A percentile compares a stretch with the other conserved stretches of the same genome.
phyloP scores from a whole-genome alignment of 2,888 invertebrate species.

The Apamea crenata region DNA sequence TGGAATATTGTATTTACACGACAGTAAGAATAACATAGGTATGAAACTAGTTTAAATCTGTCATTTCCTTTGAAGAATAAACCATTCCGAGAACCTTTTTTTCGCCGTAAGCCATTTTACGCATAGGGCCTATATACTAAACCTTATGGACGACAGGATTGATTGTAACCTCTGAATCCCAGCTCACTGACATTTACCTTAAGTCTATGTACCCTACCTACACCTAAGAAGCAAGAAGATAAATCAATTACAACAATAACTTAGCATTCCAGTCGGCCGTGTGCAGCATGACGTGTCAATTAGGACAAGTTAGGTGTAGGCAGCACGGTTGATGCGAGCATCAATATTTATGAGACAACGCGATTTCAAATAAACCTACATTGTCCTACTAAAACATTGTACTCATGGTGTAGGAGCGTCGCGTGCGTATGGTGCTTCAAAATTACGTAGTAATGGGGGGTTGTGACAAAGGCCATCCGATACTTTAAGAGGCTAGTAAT shows the following conservation, averaged over 20 bases:
- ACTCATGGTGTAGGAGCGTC: neutral
- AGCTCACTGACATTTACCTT: neutral
- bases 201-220: conserved; percentile 7
- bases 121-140: too few species aligned
- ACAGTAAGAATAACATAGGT: neutral
- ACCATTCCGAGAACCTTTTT: too few species aligned
- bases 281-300: conserved; percentile 60
- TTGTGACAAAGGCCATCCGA: neutral
- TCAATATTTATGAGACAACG: conserved; percentile 63
- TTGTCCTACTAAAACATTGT: conserved; percentile 53
- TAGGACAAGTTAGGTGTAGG: conserved; percentile 57
- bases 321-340: conserved; percentile 52
- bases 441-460: neutral
- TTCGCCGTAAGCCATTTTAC: too few species aligned
- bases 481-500: neutral
- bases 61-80: too few species aligned
- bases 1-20: neutral
- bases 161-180: neutral
- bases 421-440: conserved; percentile 1
- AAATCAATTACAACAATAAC: conserved; percentile 52
- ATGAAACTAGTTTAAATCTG: neutral
- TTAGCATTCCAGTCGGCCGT: conserved; percentile 58
- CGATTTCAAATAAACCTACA: conserved; percentile 61
- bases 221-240: conserved; percentile 24
- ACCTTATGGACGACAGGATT: neutral